These are phyloP conservation scores for Taenaris catops DNA, from an alignment of 2,888 invertebrate genomes.

Conservation along the genomic window DNA sequence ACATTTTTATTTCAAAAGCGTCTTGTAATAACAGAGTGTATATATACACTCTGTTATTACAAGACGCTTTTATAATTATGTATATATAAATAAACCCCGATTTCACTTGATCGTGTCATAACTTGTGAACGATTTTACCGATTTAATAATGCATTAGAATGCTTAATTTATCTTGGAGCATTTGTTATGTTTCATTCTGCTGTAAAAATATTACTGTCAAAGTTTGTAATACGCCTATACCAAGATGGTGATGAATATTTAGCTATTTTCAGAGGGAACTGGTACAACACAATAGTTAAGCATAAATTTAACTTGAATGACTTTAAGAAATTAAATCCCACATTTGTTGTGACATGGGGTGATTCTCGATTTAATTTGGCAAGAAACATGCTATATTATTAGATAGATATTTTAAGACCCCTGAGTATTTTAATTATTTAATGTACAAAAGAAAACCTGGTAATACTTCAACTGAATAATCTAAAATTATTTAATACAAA, in stretches of 20 bases:
- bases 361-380: slow-evolving; percentile 58
- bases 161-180: slow-evolving; percentile 49
- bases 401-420: slow-evolving; percentile 62
- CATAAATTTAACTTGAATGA: slow-evolving; percentile 58
- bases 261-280: slow-evolving; percentile 56
- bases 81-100: no score
- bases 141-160: slow-evolving; percentile 52
- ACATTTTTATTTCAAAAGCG: no score
- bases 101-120: no score
- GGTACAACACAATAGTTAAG: slow-evolving; percentile 44
- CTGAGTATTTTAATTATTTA: slow-evolving; percentile 58
- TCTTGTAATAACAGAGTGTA: no score
- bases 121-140: no score
- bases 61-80: no score
- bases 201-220: slow-evolving; percentile 53
- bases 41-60: no score
- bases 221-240: slow-evolving; percentile 61
- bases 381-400: slow-evolving; percentile 58
- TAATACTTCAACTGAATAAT: slow-evolving; percentile 2
- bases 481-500: no score
- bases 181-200: slow-evolving; percentile 52
- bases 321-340: slow-evolving; percentile 52
- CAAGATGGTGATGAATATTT: slow-evolving; percentile 63
- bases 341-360: slow-evolving; percentile 54
- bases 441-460: slow-evolving; percentile 37